Evolutionary conservation across 2,113 vertebrate species (phyloP), one percentile per base, ranked within the genome.

Genomic region (Passer montanus): DNA sequence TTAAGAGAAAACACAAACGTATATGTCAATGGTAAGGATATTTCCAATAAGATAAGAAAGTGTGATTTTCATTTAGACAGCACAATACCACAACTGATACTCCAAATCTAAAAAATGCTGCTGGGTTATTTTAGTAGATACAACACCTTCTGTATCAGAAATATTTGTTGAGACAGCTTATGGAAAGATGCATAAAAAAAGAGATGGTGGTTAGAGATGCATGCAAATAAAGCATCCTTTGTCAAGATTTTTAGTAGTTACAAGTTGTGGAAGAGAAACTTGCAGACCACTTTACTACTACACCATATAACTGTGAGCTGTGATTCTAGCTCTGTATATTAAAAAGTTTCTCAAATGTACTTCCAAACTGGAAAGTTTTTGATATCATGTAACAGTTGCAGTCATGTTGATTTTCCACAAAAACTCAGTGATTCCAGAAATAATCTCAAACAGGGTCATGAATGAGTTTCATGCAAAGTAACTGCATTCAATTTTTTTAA

Each of bases 1-100:
- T 95, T 80, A 95, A 93, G 94, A 82, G 68, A 89, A 79, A 94
- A 76, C 72, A 81, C 11, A 73, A 17, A 79, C 7, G 10, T 16
- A 75, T 26, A 88, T 8, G 75, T n/a, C 27, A 91, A 67, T 9
- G 50, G 92, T 59, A 94, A 27, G 26, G 3, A 35, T 62, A 86
- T 68, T 81, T 87, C 18, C 72, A 92, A 10, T 30, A 79, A 44
- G 66, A 76, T 44, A 50, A 73, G 13, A 30, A 14, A 66, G 63
- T 37, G 19, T 55, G n/a, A 41, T 78, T 63, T 68, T 89, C 3
- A 49, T 85, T 67, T 84, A 87, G 43, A 69, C 17, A 82, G 33
- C n/a, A 41, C 17, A 73, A 20, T 24, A 39, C 17, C 19, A 80
- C 26, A 81, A 70, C 13, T 56, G 69, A 69, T 12, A 91, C 28